Percentiles rank a stretch among this genome's conserved stretches.
These are phyloP conservation scores for Yponomeuta sedellus DNA, from an alignment of 2,888 invertebrate genomes.

Conservation along the genomic window DNA sequence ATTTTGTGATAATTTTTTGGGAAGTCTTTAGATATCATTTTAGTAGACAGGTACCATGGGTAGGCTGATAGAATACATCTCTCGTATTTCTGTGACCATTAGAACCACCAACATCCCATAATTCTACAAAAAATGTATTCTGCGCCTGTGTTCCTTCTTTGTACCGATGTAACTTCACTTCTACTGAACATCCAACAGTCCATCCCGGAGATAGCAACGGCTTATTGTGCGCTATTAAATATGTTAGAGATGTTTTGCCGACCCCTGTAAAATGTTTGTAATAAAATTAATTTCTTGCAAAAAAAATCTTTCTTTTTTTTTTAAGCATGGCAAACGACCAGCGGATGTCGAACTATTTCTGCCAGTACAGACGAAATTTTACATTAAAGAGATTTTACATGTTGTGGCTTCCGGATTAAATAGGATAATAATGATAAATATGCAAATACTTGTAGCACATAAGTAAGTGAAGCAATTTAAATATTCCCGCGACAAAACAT, in stretches of 20 bases:
- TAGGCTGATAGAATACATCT: slow-evolving; percentile 94
- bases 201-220: slow-evolving; percentile 91
- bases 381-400: too few species aligned
- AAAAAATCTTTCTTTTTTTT: too few species aligned
- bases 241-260: slow-evolving; percentile 96
- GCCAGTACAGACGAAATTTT: too few species aligned
- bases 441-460: too few species aligned
- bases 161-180: slow-evolving; percentile 96
- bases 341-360: too few species aligned
- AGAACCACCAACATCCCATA: slow-evolving; percentile 98
- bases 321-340: too few species aligned
- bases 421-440: too few species aligned
- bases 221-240: slow-evolving; percentile 92
- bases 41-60: slow-evolving; percentile 81
- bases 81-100: slow-evolving; percentile 95
- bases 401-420: too few species aligned
- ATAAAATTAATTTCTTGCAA: background rate
- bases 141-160: slow-evolving; percentile 96
- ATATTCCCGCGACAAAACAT: too few species aligned
- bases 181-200: slow-evolving; percentile 97
- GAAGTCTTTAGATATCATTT: too few species aligned
- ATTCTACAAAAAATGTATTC: slow-evolving; percentile 93
- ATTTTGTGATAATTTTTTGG: too few species aligned
- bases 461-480: too few species aligned
- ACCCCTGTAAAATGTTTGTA: slow-evolving; percentile 79